phyloP scores from a whole-genome alignment of 2,113 vertebrate genomes.

The Platysternon megacephalum region DNA sequence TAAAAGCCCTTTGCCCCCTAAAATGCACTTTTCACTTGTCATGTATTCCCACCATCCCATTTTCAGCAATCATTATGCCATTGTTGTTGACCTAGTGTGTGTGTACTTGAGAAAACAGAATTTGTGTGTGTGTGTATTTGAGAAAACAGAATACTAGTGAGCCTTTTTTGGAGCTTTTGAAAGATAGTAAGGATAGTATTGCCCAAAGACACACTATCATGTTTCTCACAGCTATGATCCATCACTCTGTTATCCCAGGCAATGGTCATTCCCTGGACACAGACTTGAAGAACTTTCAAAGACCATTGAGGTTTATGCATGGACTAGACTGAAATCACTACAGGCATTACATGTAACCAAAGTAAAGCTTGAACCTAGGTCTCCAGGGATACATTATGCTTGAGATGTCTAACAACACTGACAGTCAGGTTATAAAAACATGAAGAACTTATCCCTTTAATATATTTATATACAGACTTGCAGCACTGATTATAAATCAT shows the following conservation, averaged over 20 bases:
- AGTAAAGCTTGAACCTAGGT: not conserved
- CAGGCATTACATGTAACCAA: accelerated
- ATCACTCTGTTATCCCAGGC: not conserved
- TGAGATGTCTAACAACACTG: not conserved
- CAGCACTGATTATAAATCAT: not conserved
- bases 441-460: not conserved
- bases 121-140: not conserved
- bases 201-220: not conserved
- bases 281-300: not conserved
- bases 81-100: not conserved
- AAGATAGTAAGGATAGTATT: not conserved
- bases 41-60: not conserved
- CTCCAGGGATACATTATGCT: not conserved
- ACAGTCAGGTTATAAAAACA: accelerated
- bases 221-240: accelerated
- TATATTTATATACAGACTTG: not conserved
- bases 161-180: not conserved
- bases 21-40: not conserved
- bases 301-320: accelerated
- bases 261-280: not conserved
- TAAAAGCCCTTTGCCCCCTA: not conserved
- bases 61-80: not conserved
- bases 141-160: not conserved
- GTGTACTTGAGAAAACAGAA: not conserved
- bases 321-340: not conserved